phyloP scores from a whole-genome alignment of 2,113 vertebrate genomes.

The Erpornis zantholeuca region DNA sequence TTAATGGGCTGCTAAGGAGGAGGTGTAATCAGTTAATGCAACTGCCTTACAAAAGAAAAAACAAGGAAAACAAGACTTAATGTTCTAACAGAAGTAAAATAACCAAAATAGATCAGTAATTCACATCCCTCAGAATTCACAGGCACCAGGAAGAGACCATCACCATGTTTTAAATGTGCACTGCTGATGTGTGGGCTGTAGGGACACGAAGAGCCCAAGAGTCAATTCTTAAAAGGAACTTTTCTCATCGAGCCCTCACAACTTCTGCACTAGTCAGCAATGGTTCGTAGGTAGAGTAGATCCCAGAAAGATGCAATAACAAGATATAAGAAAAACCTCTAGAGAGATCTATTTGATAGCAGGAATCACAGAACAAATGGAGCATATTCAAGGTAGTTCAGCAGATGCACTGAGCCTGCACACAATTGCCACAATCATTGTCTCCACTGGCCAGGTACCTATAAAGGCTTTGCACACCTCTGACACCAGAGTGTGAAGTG shows the following conservation, averaged over 20 bases:
- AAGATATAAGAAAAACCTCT: background rate
- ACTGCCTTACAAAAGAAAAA: background rate
- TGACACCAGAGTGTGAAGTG: accelerated
- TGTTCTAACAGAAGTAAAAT: background rate
- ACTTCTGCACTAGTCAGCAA: background rate
- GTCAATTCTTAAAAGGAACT: background rate
- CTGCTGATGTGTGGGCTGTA: background rate
- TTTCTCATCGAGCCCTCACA: conserved; percentile 11
- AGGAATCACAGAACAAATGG: background rate
- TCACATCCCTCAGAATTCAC: background rate
- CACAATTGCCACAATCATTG: accelerated
- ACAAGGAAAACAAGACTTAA: background rate
- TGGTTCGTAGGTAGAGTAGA: accelerated
- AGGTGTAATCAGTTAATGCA: background rate
- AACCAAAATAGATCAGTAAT: background rate
- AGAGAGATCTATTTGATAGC: background rate
- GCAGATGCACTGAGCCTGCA: background rate
- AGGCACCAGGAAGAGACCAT: background rate
- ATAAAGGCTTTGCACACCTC: background rate
- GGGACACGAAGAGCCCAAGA: background rate
- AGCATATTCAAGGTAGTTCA: background rate
- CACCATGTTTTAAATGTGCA: background rate
- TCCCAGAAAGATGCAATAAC: background rate
- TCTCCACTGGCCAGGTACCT: background rate
- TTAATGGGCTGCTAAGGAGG: background rate